Conservation (phyloP, 2,888 invertebrate species). For the Caenorhabditis auriculariae region DNA sequence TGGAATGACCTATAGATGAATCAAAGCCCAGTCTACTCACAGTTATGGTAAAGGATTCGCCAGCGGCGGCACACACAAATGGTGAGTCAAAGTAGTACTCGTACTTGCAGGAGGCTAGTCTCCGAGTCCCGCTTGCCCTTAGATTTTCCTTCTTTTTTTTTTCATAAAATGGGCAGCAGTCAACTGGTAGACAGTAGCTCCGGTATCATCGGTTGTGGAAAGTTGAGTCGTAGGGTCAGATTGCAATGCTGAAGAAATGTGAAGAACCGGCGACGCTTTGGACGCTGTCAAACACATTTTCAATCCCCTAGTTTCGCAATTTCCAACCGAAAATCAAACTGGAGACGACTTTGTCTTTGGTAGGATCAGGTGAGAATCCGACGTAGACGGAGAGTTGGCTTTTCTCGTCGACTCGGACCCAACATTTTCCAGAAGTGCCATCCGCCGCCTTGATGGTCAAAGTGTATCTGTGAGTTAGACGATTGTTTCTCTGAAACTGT, state of each 20-base stretch:
- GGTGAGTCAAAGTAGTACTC: constrained; percentile 13
- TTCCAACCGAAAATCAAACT: too few species aligned
- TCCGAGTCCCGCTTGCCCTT: neutral
- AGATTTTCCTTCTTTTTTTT: constrained; percentile 5
- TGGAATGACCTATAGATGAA: neutral
- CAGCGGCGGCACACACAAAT: constrained; percentile 11
- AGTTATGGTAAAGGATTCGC: constrained; percentile 13
- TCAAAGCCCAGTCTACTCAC: neutral
- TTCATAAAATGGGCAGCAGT: too few species aligned
- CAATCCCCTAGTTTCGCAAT: too few species aligned
- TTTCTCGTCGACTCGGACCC: constrained; percentile 15
- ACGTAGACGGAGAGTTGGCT: constrained; percentile 27
- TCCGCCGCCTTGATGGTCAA: neutral
- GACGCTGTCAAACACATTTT: too few species aligned
- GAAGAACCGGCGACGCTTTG: constrained; percentile 27
- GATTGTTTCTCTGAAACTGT: neutral
- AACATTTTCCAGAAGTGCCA: neutral
- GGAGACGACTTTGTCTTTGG: too few species aligned
- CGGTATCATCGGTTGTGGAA: constrained; percentile 10
- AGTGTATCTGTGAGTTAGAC: constrained; percentile 2
- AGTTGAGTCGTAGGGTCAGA: constrained; percentile 16
- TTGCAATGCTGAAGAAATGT: constrained; percentile 18
- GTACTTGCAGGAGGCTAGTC: constrained; percentile 25
- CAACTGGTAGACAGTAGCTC: neutral
- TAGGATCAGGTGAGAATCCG: constrained; percentile 37